Conservation (phyloP, 2,797 vertebrate genomes). For the Silurus aristotelis region DNA sequence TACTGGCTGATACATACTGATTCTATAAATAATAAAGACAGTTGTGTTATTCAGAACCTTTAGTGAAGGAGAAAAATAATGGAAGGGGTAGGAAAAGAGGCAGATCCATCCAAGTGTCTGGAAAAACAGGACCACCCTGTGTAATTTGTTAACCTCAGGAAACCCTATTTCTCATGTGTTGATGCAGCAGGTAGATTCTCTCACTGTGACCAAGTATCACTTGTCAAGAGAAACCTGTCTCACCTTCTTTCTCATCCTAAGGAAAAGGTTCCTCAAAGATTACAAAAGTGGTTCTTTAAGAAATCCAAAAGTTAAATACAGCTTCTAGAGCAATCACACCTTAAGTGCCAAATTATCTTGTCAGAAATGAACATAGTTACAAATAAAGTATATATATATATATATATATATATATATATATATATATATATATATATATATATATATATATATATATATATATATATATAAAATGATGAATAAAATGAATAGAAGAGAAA, state of each 20-base stretch:
- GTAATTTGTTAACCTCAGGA: constrained; percentile 66
- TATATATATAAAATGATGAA: background rate
- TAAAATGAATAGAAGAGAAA: background rate
- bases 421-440: background rate
- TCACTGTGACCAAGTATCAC: constrained; percentile 73
- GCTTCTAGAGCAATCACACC: background rate
- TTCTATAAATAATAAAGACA: background rate
- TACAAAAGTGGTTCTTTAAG: background rate
- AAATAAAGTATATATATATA: background rate
- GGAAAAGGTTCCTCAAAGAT: background rate
- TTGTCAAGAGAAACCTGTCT: constrained; percentile 34
- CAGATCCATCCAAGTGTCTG: constrained; percentile 26
- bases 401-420: no score
- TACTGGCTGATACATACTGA: background rate
- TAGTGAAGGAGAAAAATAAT: background rate
- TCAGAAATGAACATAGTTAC: background rate
- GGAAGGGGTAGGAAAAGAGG: background rate
- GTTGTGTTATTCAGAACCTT: constrained; percentile 1
- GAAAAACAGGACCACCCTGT: constrained; percentile 54
- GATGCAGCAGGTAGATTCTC: constrained; percentile 76
- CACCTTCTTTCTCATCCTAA: constrained; percentile 24
- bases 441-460: no score
- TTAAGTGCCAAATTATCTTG: background rate
- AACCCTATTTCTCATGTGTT: constrained; percentile 73
- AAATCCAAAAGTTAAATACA: background rate